phyloP scores from a whole-genome alignment of 2,888 invertebrate species.

The Drosophila seclusa region DNA sequence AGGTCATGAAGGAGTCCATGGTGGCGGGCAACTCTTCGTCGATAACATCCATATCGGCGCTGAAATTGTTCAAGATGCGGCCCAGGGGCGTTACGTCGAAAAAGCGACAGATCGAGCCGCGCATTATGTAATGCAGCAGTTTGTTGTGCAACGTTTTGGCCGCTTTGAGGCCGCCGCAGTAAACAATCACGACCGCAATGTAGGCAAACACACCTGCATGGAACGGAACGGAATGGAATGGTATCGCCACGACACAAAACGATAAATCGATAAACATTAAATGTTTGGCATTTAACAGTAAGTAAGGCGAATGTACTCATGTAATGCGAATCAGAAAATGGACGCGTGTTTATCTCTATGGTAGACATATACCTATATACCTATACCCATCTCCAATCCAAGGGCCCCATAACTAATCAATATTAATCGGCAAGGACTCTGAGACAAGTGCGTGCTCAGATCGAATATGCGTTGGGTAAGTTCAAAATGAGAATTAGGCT shows the following conservation, averaged over 20 bases:
- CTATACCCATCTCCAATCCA: slow-evolving; percentile 10
- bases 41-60: slow-evolving; percentile 88
- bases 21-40: slow-evolving; percentile 88
- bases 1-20: slow-evolving; percentile 85
- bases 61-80: slow-evolving; percentile 89
- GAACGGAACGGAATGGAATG: slow-evolving; percentile 37
- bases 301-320: slow-evolving; percentile 39
- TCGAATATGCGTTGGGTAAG: slow-evolving; percentile 4
- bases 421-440: slow-evolving; percentile 50
- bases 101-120: slow-evolving; percentile 88
- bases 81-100: slow-evolving; percentile 90
- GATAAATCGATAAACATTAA: slow-evolving; percentile 42
- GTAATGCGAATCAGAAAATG: slow-evolving; percentile 23
- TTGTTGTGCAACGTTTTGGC: slow-evolving; percentile 87
- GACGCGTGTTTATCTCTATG: slow-evolving; percentile 15
- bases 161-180: slow-evolving; percentile 87
- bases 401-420: slow-evolving; percentile 18
- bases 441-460: slow-evolving; percentile 41
- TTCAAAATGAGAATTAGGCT: slow-evolving; percentile 9
- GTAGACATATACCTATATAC: background rate
- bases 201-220: slow-evolving; percentile 86
- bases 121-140: slow-evolving; percentile 87
- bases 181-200: slow-evolving; percentile 86
- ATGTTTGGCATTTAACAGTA: slow-evolving; percentile 17
- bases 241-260: slow-evolving; percentile 23